Conservation (phyloP, 2,797 vertebrate species). For the Crypturellus tataupa region DNA sequence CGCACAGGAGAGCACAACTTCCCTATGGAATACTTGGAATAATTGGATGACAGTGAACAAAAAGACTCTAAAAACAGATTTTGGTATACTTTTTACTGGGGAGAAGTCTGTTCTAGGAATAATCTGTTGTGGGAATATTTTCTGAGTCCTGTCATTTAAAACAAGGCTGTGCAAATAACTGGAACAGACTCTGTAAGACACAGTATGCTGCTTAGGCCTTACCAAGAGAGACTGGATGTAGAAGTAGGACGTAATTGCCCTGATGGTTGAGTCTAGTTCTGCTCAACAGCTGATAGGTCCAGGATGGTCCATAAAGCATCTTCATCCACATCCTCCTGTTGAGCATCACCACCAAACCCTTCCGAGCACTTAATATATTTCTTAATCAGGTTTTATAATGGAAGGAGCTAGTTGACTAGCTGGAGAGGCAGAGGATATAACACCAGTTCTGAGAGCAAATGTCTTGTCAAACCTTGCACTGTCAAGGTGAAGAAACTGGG, state of each 20-base stretch:
- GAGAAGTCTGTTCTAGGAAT: neutral
- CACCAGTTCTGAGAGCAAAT: neutral
- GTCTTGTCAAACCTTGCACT: neutral
- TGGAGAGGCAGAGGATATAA: neutral
- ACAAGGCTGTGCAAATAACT: neutral
- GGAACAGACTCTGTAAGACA: neutral
- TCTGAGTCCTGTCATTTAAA: neutral
- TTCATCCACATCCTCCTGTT: neutral
- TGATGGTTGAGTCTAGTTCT: neutral
- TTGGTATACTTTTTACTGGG: neutral
- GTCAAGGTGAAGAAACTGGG: fast-evolving
- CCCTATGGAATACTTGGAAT: neutral
- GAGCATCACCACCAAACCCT: neutral
- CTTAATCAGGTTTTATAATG: fast-evolving
- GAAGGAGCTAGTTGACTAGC: neutral
- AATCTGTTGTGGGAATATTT: neutral
- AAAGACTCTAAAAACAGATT: neutral
- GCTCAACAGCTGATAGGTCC: neutral
- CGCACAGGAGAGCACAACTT: neutral
- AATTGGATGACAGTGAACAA: neutral
- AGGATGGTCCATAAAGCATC: neutral
- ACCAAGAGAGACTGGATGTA: fast-evolving
- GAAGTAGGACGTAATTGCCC: neutral
- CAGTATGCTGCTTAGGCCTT: neutral
- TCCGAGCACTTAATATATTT: neutral